A percentile compares a stretch with the other conserved stretches of the same genome.
Evolutionary conservation across 2,888 invertebrate genomes (phyloP).

Genomic region (Leucoma salicis): DNA sequence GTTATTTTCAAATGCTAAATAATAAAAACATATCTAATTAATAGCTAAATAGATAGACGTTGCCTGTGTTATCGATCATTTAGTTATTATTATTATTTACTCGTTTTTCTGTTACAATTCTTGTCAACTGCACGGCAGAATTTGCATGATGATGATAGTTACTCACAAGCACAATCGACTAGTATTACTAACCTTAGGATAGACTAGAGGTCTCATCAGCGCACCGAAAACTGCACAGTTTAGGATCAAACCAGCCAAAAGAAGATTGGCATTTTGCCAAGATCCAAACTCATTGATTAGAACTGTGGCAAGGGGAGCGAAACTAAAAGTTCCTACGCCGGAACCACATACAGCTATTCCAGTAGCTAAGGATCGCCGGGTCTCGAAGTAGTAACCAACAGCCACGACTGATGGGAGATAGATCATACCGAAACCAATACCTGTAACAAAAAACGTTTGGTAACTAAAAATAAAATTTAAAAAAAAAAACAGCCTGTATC

Average conservation of each 20-base stretch:
- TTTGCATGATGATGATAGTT: no score
- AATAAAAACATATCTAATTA: no score
- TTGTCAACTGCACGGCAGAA: no score
- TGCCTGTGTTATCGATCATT: no score
- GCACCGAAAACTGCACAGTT: conserved; percentile 95
- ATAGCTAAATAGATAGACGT: no score
- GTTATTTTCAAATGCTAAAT: no score
- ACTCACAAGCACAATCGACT: no score
- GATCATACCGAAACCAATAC: conserved; percentile 95
- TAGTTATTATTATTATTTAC: no score
- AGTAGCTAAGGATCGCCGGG: conserved; percentile 95
- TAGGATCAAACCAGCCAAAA: conserved; percentile 95
- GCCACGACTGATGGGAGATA: conserved; percentile 98
- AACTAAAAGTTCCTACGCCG: conserved; percentile 95
- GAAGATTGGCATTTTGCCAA: conserved; percentile 95
- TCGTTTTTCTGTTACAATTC: no score
- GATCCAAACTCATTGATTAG: conserved; percentile 89
- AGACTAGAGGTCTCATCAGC: conserved; percentile 90
- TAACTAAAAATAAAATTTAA: no score
- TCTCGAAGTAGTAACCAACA: conserved; percentile 98
- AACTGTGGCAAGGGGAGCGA: conserved; percentile 93
- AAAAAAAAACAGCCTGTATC: no score
- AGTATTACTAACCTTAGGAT: conserved; percentile 81
- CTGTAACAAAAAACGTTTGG: conserved; percentile 73
- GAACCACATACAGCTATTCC: conserved; percentile 98